A percentile compares a stretch with the other conserved stretches of the same genome.
Conservation (phyloP, 2,113 vertebrate genomes). For the Murina feae region DNA sequence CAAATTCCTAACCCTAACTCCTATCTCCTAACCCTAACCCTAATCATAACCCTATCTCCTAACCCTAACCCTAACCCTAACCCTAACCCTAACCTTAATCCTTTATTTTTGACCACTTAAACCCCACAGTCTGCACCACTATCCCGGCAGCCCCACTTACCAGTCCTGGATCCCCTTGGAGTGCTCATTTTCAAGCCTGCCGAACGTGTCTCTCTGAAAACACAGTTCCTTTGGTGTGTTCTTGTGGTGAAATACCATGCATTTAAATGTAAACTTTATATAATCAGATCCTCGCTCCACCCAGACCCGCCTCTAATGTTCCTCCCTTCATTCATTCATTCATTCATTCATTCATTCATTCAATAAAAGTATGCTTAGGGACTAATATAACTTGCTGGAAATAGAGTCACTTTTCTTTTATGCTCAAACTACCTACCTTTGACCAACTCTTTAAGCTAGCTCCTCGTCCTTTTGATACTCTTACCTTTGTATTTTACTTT, state of each 20-base stretch:
- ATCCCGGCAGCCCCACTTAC: neutral
- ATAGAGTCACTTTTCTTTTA: neutral
- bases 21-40: too few species aligned
- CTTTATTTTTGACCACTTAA: neutral
- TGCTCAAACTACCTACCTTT: neutral
- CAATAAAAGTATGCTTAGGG: neutral
- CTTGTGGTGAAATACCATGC: neutral
- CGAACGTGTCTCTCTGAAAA: neutral
- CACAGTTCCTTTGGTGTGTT: neutral
- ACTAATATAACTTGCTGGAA: neutral
- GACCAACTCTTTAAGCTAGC: neutral
- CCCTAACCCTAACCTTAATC: too few species aligned
- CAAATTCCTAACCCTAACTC: too few species aligned
- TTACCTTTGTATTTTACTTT: neutral
- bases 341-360: neutral
- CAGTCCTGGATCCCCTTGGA: neutral
- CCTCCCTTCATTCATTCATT: neutral
- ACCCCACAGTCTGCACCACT: neutral
- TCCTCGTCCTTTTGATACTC: neutral
- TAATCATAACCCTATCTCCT: too few species aligned
- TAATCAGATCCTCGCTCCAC: neutral
- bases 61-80: too few species aligned
- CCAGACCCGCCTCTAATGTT: neutral
- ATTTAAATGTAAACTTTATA: slow-evolving; percentile 11
- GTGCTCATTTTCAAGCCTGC: neutral